Conservation (phyloP, 2,113 vertebrate genomes). For the Microcebus tavaratra region DNA sequence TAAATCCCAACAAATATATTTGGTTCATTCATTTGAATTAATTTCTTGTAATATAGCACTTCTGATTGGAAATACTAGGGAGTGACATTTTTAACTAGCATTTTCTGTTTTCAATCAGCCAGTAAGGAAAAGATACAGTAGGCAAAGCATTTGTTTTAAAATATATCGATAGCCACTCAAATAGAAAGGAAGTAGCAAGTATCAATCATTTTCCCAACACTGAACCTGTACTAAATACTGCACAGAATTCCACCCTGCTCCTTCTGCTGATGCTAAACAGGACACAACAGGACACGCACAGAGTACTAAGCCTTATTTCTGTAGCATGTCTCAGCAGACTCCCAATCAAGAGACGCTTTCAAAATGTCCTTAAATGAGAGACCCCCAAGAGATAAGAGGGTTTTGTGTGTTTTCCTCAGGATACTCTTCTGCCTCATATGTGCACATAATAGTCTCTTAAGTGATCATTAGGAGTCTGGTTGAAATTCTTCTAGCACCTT, state of each 20-base stretch:
- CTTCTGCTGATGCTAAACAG: neutral
- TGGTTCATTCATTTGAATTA: neutral
- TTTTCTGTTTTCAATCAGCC: constrained; percentile 27
- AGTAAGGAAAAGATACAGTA: neutral
- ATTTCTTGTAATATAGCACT: neutral
- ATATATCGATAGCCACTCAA: neutral
- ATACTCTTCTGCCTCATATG: neutral
- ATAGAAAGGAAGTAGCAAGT: neutral
- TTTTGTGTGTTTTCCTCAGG: constrained; percentile 35
- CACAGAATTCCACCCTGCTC: neutral
- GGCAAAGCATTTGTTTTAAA: constrained; percentile 6
- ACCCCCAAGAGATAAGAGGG: neutral
- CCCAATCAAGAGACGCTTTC: neutral
- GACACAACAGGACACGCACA: neutral
- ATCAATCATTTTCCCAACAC: neutral
- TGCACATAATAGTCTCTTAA: constrained; percentile 8
- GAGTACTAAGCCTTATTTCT: neutral
- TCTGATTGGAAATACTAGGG: neutral
- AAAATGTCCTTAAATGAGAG: constrained; percentile 25
- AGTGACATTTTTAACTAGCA: neutral
- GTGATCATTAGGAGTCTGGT: constrained; percentile 22
- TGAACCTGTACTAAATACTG: neutral
- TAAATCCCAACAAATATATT: neutral
- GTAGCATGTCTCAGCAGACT: neutral
- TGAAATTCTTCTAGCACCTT: constrained; percentile 45